These are phyloP conservation scores for Helicoverpa armigera DNA, from an alignment of 1,140 invertebrate species.

Conservation along the genomic window DNA sequence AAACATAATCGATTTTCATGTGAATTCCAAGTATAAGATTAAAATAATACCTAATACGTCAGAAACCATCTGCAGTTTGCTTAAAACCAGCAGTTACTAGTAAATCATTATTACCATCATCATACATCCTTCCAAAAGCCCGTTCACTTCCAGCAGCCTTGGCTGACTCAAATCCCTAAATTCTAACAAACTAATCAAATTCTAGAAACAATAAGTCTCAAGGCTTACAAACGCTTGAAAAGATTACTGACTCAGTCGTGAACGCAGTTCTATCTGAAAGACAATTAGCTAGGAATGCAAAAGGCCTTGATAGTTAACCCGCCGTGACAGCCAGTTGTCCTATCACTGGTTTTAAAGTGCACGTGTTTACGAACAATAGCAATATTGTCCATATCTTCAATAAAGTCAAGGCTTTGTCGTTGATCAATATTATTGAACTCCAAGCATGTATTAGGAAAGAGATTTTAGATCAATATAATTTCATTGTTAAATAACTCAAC, in stretches of 20 bases:
- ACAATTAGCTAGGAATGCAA: constrained; percentile 33
- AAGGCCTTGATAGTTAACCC: constrained; percentile 8
- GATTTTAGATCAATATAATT: background rate
- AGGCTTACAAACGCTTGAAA: background rate
- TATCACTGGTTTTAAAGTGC: constrained; percentile 24
- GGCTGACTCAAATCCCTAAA: background rate
- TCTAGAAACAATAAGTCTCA: background rate
- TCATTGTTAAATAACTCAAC: too few relatives aligned
- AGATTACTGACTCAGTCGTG: constrained; percentile 25
- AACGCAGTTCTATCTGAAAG: background rate
- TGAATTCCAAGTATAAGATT: too few relatives aligned
- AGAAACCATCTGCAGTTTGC: too few relatives aligned
- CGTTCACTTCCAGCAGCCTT: constrained; percentile 7
- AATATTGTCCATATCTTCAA: constrained; percentile 6
- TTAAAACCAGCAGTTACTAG: too few relatives aligned
- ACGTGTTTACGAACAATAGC: constrained; percentile 16
- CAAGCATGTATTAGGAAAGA: background rate
- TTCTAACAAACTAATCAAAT: constrained; percentile 9
- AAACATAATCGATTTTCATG: too few relatives aligned
- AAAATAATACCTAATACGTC: too few relatives aligned
- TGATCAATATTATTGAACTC: background rate
- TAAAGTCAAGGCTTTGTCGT: constrained; percentile 4
- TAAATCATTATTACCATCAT: too few relatives aligned
- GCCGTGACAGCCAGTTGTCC: constrained; percentile 12
- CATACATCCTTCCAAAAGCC: too few relatives aligned